Base-by-base conservation (phyloP, 2,797 vertebrate species). In the Dromococcyx pavoninus region DNA sequence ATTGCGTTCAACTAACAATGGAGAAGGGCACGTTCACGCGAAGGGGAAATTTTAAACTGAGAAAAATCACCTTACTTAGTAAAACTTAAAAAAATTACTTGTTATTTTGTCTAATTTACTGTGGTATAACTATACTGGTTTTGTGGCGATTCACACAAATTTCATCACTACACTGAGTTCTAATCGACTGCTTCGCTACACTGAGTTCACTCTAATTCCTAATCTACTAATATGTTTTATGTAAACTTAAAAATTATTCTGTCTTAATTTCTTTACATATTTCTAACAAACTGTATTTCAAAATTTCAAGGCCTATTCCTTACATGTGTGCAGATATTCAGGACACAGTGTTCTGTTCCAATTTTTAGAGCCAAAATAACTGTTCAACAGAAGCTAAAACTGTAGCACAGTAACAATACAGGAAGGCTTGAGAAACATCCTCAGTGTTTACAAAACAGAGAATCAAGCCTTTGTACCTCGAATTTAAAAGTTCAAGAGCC, bases 1-100 rank as follows among this genome's bases (percentile, higher is more conserved):
- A 56, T 10, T 62, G 37, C 2, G 1, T 69, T 54, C 37, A 73
- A 0, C 17, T 71, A 71, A 54, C 14, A 28, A 0, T 3, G 27
- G 11, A 8, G 13, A 92, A 77, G n/a, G 12, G 7, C 19, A 64
- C 2, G 50, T 18, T 11, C 25, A 74, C 33, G 12, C 16, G 24
- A 58, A 90, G 30, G 54, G 11, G 8, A 27, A 16, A 48, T 72
- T 88, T 91, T 60, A 86, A 88, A 65, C 12, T 9, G 58, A 70
- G 22, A 27, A 17, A 81, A 88, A 60, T 44, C 0, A 56, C 12
- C 18, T 66, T n/a, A 64, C 5, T 60, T 44, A 58, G 44, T 24
- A 56, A 84, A 78, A 58, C 9, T 13, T 44, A 3, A 62, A 81
- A n/a, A 86, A 35, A 5, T 10, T 4, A 27, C 3, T 17, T 65